A percentile compares a stretch with the other conserved stretches of the same genome.
Conservation (phyloP, 2,888 invertebrate species). For the Orthonychiurus folsomi region DNA sequence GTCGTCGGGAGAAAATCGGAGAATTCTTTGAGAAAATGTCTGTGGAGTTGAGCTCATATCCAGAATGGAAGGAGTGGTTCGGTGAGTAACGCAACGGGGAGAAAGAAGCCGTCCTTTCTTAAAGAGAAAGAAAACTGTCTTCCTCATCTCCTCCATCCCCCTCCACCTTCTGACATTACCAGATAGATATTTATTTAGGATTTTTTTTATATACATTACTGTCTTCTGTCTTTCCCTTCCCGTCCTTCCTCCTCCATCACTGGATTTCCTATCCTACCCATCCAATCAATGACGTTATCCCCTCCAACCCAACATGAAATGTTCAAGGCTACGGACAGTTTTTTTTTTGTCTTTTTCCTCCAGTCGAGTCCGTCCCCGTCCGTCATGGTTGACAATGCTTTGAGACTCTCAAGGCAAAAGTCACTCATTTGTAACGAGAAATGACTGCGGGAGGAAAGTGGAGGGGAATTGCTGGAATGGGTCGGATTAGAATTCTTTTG, state of each 20-base stretch:
- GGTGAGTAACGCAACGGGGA: constrained; percentile 59
- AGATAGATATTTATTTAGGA: background rate
- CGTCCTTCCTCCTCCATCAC: background rate
- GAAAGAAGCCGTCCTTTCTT: background rate
- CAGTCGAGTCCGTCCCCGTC: no score
- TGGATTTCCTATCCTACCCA: background rate
- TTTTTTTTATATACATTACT: no score
- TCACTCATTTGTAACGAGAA: no score
- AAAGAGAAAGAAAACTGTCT: no score
- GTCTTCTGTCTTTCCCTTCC: background rate
- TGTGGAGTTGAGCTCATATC: constrained; percentile 73
- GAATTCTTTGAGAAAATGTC: constrained; percentile 85
- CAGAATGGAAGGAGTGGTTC: constrained; percentile 97
- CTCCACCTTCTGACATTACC: background rate
- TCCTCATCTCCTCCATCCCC: background rate
- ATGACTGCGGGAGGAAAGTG: no score
- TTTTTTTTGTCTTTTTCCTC: no score
- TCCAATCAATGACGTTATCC: background rate
- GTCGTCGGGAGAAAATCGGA: constrained; percentile 70
- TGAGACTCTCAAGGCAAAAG: no score
- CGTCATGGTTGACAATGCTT: no score
- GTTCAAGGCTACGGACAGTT: no score
- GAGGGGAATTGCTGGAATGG: no score
- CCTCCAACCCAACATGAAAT: no score
- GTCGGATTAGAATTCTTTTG: no score